phyloP scores from a whole-genome alignment of 1,140 invertebrate species.

The Scylla paramamosain region DNA sequence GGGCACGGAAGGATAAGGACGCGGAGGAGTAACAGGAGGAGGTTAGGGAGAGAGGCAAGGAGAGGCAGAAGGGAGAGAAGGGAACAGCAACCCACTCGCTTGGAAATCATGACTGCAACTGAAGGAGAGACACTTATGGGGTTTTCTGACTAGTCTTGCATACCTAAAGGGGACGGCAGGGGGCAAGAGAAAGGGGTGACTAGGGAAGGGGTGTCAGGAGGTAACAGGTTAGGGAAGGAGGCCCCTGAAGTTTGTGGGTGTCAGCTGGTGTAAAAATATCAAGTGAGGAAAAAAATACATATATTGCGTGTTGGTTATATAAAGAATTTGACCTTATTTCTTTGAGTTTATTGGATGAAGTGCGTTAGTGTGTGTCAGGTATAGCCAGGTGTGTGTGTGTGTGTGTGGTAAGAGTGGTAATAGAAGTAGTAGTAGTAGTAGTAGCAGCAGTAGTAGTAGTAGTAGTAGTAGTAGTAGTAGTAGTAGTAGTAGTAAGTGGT shows the following conservation, averaged over 20 bases:
- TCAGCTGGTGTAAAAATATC: too few species aligned
- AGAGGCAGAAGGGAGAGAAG: not conserved
- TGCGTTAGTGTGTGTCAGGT: not conserved
- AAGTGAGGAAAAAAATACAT: too few species aligned
- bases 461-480: too few species aligned
- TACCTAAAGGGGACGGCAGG: too few species aligned
- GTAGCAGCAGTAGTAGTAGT: too few species aligned
- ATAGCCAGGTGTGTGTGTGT: not conserved
- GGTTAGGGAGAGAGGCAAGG: not conserved
- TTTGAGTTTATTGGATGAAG: not conserved
- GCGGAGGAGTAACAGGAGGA: not conserved
- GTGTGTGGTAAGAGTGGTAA: not conserved
- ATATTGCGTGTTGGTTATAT: not conserved
- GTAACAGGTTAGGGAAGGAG: not conserved
- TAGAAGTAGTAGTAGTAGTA: too few species aligned
- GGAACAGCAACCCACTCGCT: not conserved
- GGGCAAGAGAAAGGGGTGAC: not conserved
- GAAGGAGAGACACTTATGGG: conserved; percentile 2
- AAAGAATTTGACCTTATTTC: not conserved
- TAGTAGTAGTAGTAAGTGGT: too few species aligned
- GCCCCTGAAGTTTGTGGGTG: too few species aligned
- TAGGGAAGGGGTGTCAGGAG: not conserved
- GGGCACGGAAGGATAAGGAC: not conserved
- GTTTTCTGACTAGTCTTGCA: not conserved
- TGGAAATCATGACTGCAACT: not conserved